Evolutionary conservation across 2,797 vertebrate species (phyloP), one percentile per base, ranked within the genome.

Genomic region (Myotis findleyi): DNA sequence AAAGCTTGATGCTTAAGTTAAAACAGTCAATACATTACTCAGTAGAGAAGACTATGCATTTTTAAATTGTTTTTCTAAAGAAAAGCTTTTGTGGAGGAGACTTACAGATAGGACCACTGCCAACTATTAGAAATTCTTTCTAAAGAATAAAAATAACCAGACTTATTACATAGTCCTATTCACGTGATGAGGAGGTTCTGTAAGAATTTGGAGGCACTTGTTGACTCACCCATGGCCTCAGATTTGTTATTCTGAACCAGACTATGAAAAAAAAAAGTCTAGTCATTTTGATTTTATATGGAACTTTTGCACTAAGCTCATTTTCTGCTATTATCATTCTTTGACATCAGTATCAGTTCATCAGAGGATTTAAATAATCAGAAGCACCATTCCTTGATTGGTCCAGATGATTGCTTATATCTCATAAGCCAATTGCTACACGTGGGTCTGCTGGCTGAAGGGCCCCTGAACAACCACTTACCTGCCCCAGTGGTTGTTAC

Each of bases 401-500:
- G 8, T n/a, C 55, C 49, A 51, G 51, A 72, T 18, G 27, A 3
- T 79, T 87, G 21, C 11, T 84, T 92, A 27, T 53, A 33, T 87
- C 59, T 96, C 44, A 18, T 44, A 44, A 89, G 79, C 88, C 49
- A 94, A 30, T 12, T 41, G 62, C 47, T 68, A 71, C 27, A 25
- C 14, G 1, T 27, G 16, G 27, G 36, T 89, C 47, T 95, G 53
- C 76, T 82, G 59, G 55, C 66, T 2, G 3, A 3, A 5, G n/a
- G 76, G 20, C 9, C 51, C 10, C 2, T 2, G 38, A 95, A 12
- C 0, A 27, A 36, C 17, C 38, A 85, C 83, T 57, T 98, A 99
- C 99, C 99, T 98, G 99, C 99, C 81, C 99, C 99, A 13, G 98
- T 99, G 41, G 99, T 99, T 25, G 99, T 99, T 90, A 99, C 99